Evolutionary conservation across 2,797 vertebrate species (phyloP).

Genomic region (Anguilla marmorata): DNA sequence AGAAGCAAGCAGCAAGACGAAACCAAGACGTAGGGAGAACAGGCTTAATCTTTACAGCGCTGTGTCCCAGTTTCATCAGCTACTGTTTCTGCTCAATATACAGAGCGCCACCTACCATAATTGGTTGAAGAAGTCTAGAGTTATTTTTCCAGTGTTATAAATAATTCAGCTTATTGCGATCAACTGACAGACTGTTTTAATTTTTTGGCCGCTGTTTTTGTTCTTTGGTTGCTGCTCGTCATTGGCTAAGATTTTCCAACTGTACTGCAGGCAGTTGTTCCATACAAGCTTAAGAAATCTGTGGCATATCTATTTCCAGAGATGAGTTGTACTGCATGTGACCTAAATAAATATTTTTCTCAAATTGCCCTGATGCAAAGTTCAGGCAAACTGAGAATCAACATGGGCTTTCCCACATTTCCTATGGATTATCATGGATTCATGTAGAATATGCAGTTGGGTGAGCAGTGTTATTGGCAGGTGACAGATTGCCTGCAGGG

Average conservation of each 20-base stretch:
- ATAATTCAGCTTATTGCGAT: background rate
- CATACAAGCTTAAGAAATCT: background rate
- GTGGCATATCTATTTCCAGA: background rate
- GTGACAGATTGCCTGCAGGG: background rate
- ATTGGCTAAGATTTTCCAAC: too few species aligned
- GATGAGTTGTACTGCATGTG: background rate
- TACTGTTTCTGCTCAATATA: background rate
- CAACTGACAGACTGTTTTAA: background rate
- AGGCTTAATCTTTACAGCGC: background rate
- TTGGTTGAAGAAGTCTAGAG: background rate
- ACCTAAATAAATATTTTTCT: background rate
- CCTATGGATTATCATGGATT: background rate
- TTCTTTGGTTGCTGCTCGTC: background rate
- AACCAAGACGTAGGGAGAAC: background rate
- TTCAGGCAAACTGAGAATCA: background rate
- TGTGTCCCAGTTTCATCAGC: background rate
- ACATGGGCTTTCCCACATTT: background rate
- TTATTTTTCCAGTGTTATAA: background rate
- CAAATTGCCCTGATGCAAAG: background rate
- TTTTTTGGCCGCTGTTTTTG: background rate
- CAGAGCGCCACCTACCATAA: background rate
- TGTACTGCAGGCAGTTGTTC: too few species aligned
- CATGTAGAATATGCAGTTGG: background rate
- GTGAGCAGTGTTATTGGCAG: background rate
- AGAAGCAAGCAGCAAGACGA: background rate